Percentiles rank a stretch among this genome's conserved stretches.
Conservation (phyloP, 2,797 vertebrate genomes). For the Trachurus trachurus region DNA sequence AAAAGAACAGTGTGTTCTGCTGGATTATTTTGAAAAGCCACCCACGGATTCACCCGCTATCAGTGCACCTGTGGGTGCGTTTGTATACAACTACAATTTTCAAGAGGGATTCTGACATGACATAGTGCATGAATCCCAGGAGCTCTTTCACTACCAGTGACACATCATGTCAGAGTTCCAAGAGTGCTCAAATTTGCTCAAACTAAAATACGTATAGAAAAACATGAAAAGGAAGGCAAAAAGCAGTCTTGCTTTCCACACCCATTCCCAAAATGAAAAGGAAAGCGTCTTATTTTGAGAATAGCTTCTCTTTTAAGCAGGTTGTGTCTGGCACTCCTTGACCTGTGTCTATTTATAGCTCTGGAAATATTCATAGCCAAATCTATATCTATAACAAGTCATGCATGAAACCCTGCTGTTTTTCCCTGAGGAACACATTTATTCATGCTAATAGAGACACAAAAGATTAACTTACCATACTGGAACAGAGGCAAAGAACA, state of each 20-base stretch:
- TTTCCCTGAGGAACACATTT: conserved; percentile 42
- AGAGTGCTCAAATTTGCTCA: conserved; percentile 35
- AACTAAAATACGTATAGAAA: conserved; percentile 23
- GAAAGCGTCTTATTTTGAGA: conserved; percentile 5
- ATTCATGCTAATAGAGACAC: conserved; percentile 52
- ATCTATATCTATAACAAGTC: conserved; percentile 46
- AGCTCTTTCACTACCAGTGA: conserved; percentile 18
- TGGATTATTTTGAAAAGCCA: conserved; percentile 73
- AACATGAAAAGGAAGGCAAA: conserved; percentile 4
- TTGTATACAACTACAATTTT: conserved; percentile 44
- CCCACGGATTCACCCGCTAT: conserved; percentile 59
- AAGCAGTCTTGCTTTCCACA: conserved; percentile 10
- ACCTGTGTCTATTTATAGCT: conserved; percentile 36
- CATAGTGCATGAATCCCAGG: conserved; percentile 32
- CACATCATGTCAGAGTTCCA: conserved; percentile 38
- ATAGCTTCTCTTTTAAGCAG: conserved; percentile 16
- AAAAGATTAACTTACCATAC: conserved; percentile 78
- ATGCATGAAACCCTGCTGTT: conserved; percentile 52
- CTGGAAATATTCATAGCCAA: conserved; percentile 41
- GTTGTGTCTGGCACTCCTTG: conserved; percentile 9
- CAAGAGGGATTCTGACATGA: conserved; percentile 45
- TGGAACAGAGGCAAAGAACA: conserved; percentile 53
- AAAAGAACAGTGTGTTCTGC: conserved; percentile 59
- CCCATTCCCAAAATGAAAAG: not conserved
- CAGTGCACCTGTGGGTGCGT: conserved; percentile 53